Evolutionary conservation across 2,113 vertebrate genomes (phyloP).

Genomic region (Progne subis): DNA sequence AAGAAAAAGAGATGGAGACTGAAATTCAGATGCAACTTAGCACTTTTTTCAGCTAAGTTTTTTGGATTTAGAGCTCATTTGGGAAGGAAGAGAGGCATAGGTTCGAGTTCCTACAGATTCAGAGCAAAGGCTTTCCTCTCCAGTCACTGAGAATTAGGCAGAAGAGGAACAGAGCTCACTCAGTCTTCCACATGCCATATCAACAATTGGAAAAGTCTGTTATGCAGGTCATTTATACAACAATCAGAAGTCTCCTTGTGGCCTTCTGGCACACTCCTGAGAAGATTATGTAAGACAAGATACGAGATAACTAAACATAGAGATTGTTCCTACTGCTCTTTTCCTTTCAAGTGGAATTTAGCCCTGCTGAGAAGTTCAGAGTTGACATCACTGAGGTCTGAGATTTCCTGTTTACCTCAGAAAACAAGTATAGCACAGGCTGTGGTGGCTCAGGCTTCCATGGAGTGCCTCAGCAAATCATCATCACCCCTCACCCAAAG

Average conservation of each 20-base stretch:
- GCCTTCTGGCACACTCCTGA: background rate
- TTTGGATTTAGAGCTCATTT: background rate
- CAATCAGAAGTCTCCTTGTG: conserved; percentile 6
- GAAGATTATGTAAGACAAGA: background rate
- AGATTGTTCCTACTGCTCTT: background rate
- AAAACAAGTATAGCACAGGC: background rate
- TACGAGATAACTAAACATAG: background rate
- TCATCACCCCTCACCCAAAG: background rate
- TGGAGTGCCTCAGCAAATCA: background rate
- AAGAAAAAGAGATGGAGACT: background rate
- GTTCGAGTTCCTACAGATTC: background rate
- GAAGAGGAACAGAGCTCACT: background rate
- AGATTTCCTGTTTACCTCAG: conserved; percentile 47
- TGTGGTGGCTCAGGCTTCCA: background rate
- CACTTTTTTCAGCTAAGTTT: background rate
- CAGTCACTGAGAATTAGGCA: background rate
- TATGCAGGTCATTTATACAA: background rate
- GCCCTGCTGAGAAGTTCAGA: conserved; percentile 13
- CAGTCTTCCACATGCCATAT: background rate
- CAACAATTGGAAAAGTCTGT: background rate
- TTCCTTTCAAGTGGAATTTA: conserved; percentile 10
- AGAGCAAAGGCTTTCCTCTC: background rate
- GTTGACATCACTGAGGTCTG: background rate
- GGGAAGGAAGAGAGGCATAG: background rate
- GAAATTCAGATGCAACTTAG: background rate